Percentiles rank a stretch among this genome's conserved stretches.
Conservation (phyloP, 2,113 vertebrate genomes). For the Pipa parva region DNA sequence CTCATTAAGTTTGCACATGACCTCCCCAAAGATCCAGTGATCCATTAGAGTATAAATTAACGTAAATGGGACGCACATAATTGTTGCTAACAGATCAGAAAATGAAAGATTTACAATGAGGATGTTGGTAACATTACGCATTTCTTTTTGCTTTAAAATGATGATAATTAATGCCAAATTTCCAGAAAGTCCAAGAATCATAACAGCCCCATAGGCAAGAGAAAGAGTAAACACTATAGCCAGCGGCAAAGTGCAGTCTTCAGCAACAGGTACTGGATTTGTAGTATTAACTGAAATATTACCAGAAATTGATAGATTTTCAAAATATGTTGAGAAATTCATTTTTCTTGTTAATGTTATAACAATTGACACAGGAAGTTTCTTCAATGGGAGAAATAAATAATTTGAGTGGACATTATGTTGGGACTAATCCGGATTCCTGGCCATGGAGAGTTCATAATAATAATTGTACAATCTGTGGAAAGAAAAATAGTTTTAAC, state of each 20-base stretch:
- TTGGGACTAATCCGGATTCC: constrained; percentile 21
- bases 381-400: not conserved
- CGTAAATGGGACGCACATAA: constrained; percentile 83
- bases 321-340: constrained; percentile 55
- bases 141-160: constrained; percentile 77
- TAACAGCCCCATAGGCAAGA: constrained; percentile 75
- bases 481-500: constrained; percentile 12
- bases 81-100: constrained; percentile 76
- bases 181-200: constrained; percentile 77
- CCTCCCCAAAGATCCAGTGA: constrained; percentile 82
- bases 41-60: constrained; percentile 85
- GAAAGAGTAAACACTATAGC: constrained; percentile 73
- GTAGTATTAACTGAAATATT: constrained; percentile 41
- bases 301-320: constrained; percentile 54
- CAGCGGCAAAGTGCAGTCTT: constrained; percentile 65
- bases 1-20: constrained; percentile 80
- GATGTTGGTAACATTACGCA: constrained; percentile 84
- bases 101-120: constrained; percentile 83
- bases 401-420: not conserved
- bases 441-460: constrained; percentile 40
- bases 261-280: constrained; percentile 55
- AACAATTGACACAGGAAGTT: not conserved
- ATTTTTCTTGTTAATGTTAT: constrained; percentile 42
- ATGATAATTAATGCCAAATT: constrained; percentile 78
- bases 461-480: constrained; percentile 48